Evolutionary conservation across 2,797 vertebrate genomes (phyloP).

Genomic region (Cynopterus sphinx): DNA sequence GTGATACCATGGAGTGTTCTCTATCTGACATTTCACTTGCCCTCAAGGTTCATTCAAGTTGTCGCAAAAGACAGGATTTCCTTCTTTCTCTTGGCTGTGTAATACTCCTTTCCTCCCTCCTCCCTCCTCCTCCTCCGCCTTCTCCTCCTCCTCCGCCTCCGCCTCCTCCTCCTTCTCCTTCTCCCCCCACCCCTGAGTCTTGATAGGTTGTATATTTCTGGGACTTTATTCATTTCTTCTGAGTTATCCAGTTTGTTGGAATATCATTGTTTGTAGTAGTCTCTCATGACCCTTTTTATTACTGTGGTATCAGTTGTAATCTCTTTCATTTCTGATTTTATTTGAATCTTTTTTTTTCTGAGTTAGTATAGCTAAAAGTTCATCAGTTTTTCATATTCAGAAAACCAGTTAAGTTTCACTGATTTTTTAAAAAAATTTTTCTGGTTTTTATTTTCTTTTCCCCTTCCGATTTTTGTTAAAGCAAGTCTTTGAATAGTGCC

Average conservation of each 20-base stretch:
- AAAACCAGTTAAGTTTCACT: background rate
- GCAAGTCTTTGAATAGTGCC: background rate
- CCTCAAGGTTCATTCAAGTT: background rate
- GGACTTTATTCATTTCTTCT: background rate
- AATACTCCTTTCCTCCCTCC: too few relatives aligned
- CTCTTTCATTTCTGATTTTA: background rate
- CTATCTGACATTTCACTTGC: background rate
- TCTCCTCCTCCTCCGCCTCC: too few relatives aligned
- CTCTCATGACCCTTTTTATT: background rate
- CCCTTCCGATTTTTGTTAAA: background rate
- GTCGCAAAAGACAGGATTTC: background rate
- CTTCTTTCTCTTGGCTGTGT: background rate
- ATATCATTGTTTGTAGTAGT: background rate
- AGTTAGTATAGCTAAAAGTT: background rate
- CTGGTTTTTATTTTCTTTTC: background rate
- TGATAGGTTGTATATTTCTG: background rate
- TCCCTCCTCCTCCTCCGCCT: fast-evolving
- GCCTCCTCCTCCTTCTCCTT: too few relatives aligned
- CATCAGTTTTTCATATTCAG: background rate
- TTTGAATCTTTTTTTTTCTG: background rate
- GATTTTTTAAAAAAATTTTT: background rate
- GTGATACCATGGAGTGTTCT: background rate
- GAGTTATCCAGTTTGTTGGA: background rate
- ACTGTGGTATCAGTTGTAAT: background rate
- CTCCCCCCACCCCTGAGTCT: background rate